Conservation (phyloP, 2,888 invertebrate genomes). For the Platyscelio sp. region DNA sequence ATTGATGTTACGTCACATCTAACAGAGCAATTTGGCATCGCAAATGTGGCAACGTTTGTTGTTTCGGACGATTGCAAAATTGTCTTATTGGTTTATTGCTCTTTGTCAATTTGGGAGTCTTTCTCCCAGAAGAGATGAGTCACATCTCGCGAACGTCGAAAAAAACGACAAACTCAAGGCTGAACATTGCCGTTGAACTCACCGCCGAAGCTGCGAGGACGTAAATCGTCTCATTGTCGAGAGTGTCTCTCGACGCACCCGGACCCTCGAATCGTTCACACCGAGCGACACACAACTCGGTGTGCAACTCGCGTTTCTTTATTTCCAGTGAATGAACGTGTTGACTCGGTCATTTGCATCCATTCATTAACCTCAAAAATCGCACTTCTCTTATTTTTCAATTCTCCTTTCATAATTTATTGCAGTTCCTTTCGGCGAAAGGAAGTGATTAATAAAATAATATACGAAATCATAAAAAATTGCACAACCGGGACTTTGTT, state of each 20-base stretch:
- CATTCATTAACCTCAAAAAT: conserved; percentile 47
- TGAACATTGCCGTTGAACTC: conserved; percentile 73
- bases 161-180: conserved; percentile 72
- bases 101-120: conserved; percentile 60
- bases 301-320: conserved; percentile 55
- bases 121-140: conserved; percentile 71
- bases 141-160: conserved; percentile 73
- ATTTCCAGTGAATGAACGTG: conserved; percentile 59
- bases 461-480: no score
- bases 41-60: conserved; percentile 28
- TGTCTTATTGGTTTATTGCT: conserved; percentile 66
- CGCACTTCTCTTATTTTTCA: not conserved
- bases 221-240: conserved; percentile 72
- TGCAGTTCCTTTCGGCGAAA: no score
- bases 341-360: conserved; percentile 46
- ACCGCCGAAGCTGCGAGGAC: conserved; percentile 63
- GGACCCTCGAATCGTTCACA: conserved; percentile 54
- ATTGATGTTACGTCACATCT: conserved; percentile 66
- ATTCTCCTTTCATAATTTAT: no score
- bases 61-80: conserved; percentile 50
- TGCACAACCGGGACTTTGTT: no score
- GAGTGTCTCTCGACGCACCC: conserved; percentile 60
- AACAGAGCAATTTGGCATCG: not conserved
- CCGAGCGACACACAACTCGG: conserved; percentile 37
- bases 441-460: no score